A percentile compares a stretch with the other conserved stretches of the same genome.
These are phyloP conservation scores for Erpetoichthys calabaricus DNA, from an alignment of 2,797 vertebrate genomes.

Conservation along the genomic window DNA sequence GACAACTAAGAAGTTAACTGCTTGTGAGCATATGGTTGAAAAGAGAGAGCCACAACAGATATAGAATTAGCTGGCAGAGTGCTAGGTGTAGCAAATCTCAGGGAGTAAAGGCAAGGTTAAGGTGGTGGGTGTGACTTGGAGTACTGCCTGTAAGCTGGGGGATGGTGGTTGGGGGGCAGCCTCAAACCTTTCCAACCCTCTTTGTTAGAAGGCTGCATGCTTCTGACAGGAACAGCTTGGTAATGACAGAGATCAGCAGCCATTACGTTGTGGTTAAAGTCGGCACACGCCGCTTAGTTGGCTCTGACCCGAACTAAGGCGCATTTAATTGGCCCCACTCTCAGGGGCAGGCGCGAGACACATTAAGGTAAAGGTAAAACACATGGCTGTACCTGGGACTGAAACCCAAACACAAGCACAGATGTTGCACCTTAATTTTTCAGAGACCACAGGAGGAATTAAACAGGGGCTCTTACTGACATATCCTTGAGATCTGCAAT, in stretches of 20 bases:
- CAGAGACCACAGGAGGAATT: constrained; percentile 27
- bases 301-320: constrained; percentile 31
- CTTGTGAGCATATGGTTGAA: constrained; percentile 61
- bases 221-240: constrained; percentile 61
- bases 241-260: constrained; percentile 54
- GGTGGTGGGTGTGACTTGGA: constrained; percentile 49
- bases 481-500: constrained; percentile 5
- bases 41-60: constrained; percentile 35
- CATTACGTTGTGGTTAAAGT: constrained; percentile 50
- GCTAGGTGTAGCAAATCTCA: constrained; percentile 38
- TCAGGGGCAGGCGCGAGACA: constrained; percentile 44
- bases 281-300: constrained; percentile 33
- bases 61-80: constrained; percentile 47
- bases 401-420: constrained; percentile 54
- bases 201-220: constrained; percentile 52
- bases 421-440: constrained; percentile 54
- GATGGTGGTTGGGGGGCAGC: constrained; percentile 28
- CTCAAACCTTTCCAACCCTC: constrained; percentile 58
- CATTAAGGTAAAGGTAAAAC: constrained; percentile 61
- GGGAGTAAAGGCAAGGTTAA: constrained; percentile 41
- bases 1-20: constrained; percentile 50
- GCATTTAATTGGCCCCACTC: constrained; percentile 60
- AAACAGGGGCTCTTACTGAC: constrained; percentile 13
- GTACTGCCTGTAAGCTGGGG: constrained; percentile 48
- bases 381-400: constrained; percentile 67